phyloP scores from a whole-genome alignment of 2,797 vertebrate genomes.

The Myotis daubentonii region DNA sequence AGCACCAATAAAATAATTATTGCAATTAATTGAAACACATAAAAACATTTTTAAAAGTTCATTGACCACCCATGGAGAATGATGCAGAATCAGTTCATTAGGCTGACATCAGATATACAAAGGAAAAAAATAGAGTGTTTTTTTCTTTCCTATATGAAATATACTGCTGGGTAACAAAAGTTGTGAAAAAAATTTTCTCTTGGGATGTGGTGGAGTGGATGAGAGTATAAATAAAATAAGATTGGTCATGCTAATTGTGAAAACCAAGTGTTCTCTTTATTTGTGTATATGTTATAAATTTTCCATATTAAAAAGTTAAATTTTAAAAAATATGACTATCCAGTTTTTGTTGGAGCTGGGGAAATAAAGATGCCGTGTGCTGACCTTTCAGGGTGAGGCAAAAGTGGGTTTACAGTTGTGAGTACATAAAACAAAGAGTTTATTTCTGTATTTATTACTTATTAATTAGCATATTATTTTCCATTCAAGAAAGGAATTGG shows the following conservation, averaged over 20 bases:
- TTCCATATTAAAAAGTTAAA: not conserved
- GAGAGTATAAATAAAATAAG: not conserved
- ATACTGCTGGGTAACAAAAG: not conserved
- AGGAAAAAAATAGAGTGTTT: not conserved
- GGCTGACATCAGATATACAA: not conserved
- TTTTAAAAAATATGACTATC: not conserved
- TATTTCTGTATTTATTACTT: not conserved
- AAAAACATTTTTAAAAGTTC: not conserved
- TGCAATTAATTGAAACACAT: conserved; percentile 5
- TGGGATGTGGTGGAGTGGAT: not conserved
- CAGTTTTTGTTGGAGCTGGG: not conserved
- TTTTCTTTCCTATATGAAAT: conserved; percentile 1
- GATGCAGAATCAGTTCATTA: not conserved
- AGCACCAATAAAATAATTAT: not conserved
- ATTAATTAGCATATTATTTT: not conserved
- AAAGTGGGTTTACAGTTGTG: not conserved
- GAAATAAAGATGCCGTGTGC: not conserved
- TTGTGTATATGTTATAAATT: not conserved
- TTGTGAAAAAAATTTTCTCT: not conserved
- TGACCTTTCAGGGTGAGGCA: not conserved
- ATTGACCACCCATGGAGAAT: not conserved
- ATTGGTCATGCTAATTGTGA: not conserved
- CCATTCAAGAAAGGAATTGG: not conserved
- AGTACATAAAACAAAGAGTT: not conserved
- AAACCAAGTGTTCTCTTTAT: not conserved